Evolutionary conservation across 1,140 invertebrate genomes (phyloP).

Genomic region (Brachionus paranguensis): DNA sequence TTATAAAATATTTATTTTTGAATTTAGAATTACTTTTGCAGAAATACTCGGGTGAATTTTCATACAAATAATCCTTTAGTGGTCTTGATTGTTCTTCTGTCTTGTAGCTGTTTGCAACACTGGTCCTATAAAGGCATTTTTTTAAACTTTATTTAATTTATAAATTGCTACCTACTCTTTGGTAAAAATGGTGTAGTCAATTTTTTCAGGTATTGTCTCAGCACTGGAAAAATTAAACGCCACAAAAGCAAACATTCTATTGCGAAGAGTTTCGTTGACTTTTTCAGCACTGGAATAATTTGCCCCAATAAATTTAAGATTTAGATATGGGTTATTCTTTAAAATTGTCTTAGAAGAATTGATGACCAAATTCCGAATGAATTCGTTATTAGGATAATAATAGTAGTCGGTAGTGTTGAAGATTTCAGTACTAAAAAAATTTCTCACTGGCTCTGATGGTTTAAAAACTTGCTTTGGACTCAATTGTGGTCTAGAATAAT

Average conservation of each 20-base stretch:
- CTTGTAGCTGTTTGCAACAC: background rate
- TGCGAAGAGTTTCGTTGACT: conserved; percentile 6
- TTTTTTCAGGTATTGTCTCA: conserved; percentile 7
- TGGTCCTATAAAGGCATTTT: background rate
- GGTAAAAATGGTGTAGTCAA: conserved; percentile 1
- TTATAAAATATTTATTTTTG: background rate
- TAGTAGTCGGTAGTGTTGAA: background rate
- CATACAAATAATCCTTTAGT: background rate
- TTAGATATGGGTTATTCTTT: background rate
- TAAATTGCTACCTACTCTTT: background rate
- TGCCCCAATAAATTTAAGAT: background rate
- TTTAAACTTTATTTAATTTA: background rate
- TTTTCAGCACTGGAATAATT: background rate
- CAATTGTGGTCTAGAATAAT: background rate
- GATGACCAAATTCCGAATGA: background rate
- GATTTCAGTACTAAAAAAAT: background rate
- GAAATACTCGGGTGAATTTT: conserved; percentile 36
- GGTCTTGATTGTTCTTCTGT: background rate
- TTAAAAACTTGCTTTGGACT: background rate
- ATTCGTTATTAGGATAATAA: conserved; percentile 11
- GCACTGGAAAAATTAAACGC: background rate
- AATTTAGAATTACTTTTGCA: conserved; percentile 17
- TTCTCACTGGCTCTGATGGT: background rate
- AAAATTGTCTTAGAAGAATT: background rate
- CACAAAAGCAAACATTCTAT: conserved; percentile 10